Evolutionary conservation across 2,888 invertebrate species (phyloP).

Genomic region (Dolichomitus sp.): DNA sequence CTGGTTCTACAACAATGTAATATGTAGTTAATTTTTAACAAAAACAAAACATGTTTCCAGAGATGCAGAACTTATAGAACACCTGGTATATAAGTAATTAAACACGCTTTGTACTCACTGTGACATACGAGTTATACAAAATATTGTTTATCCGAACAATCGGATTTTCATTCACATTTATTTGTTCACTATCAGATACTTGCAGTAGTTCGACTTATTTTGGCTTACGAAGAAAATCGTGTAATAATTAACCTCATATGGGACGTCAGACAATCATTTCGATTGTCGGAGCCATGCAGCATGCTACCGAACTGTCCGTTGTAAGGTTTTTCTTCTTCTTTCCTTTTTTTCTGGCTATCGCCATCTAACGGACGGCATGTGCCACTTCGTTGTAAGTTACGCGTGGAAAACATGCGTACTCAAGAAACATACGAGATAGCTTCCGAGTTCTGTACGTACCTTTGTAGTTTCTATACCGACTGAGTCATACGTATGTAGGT

Average conservation of each 20-base stretch:
- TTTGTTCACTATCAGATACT: not conserved
- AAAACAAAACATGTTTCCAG: too few species aligned
- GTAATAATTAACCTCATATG: not conserved
- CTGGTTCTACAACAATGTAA: not conserved
- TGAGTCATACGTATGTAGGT: not conserved
- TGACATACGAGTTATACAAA: not conserved
- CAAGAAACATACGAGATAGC: not conserved
- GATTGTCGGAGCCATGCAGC: not conserved
- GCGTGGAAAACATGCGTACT: not conserved
- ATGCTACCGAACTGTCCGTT: not conserved
- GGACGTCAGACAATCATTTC: not conserved
- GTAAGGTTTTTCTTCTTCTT: too few species aligned
- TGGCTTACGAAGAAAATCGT: not conserved
- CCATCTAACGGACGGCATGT: too few species aligned
- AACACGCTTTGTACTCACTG: not conserved
- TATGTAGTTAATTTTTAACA: not conserved
- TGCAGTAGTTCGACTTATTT: not conserved
- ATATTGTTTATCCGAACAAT: not conserved
- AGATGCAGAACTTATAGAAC: too few species aligned
- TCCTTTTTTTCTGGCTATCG: too few species aligned
- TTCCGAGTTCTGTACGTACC: not conserved
- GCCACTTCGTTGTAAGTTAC: not conserved
- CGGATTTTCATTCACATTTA: not conserved
- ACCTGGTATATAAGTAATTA: not conserved
- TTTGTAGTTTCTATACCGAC: not conserved